These are phyloP conservation scores for Ceratina calcarata DNA, from an alignment of 1,140 invertebrate species.

Conservation along the genomic window DNA sequence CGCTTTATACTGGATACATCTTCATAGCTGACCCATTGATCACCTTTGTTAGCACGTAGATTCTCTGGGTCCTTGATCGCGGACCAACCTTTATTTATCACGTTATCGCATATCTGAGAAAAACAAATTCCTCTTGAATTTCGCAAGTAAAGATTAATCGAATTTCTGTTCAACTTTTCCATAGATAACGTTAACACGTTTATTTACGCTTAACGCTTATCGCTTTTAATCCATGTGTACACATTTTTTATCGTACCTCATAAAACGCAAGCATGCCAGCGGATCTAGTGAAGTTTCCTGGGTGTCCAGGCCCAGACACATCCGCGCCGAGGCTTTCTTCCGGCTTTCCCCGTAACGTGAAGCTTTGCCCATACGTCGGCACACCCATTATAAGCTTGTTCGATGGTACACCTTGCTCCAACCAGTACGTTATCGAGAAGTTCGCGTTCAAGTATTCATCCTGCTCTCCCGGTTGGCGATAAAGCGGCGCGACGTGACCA, in stretches of 20 bases:
- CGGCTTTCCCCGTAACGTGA: slow-evolving; percentile 83
- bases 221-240: background rate
- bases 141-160: background rate
- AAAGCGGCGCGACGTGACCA: slow-evolving; percentile 91
- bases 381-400: slow-evolving; percentile 93
- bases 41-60: slow-evolving; percentile 86
- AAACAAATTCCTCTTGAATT: background rate
- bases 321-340: slow-evolving; percentile 83
- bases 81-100: slow-evolving; percentile 77
- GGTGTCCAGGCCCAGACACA: slow-evolving; percentile 88
- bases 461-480: slow-evolving; percentile 82
- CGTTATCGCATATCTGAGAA: slow-evolving; percentile 87
- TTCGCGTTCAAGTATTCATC: slow-evolving; percentile 90
- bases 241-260: slow-evolving; percentile 82
- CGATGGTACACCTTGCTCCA: slow-evolving; percentile 86
- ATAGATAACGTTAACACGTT: background rate
- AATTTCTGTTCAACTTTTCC: background rate
- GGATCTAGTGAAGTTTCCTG: slow-evolving; percentile 92
- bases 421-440: slow-evolving; percentile 87
- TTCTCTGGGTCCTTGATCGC: slow-evolving; percentile 81
- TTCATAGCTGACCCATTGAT: slow-evolving; percentile 96
- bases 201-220: background rate
- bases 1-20: slow-evolving; percentile 86
- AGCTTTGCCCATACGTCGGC: slow-evolving; percentile 94
- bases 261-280: slow-evolving; percentile 91